Evolutionary conservation across 2,888 invertebrate genomes (phyloP).

Genomic region (Laspeyria flexula): DNA sequence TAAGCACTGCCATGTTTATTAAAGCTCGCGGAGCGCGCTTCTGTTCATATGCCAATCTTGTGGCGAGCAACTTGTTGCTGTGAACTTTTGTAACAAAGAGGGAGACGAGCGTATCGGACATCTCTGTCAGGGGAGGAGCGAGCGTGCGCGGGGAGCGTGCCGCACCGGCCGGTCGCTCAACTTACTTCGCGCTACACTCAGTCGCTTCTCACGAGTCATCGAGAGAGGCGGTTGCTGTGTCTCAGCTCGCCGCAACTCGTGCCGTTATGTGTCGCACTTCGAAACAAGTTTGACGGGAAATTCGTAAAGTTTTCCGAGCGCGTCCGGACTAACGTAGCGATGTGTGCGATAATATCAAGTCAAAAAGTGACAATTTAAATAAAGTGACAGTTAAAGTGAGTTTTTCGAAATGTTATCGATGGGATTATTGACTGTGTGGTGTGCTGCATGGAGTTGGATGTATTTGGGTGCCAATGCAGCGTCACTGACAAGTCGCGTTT

Average conservation of each 20-base stretch:
- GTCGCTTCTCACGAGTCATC: constrained; percentile 67
- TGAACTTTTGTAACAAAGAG: constrained; percentile 72
- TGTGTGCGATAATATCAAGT: constrained; percentile 75
- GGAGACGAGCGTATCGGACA: constrained; percentile 67
- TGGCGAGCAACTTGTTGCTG: constrained; percentile 84
- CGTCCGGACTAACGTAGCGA: constrained; percentile 76
- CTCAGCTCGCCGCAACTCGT: constrained; percentile 57
- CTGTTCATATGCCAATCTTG: constrained; percentile 84
- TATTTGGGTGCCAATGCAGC: constrained; percentile 72
- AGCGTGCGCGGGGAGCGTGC: constrained; percentile 74
- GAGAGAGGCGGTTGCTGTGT: constrained; percentile 62
- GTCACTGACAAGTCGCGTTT: constrained; percentile 82
- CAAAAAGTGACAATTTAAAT: constrained; percentile 79
- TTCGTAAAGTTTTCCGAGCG: constrained; percentile 81
- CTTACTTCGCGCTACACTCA: constrained; percentile 71
- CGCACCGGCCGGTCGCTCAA: constrained; percentile 77
- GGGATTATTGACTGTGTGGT: constrained; percentile 78
- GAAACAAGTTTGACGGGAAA: constrained; percentile 86
- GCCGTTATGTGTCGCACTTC: constrained; percentile 82
- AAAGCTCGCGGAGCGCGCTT: constrained; percentile 84
- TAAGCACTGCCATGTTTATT: constrained; percentile 83
- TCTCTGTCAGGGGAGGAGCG: constrained; percentile 82
- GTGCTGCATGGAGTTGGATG: constrained; percentile 73
- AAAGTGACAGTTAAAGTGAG: constrained; percentile 82
- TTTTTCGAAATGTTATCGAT: constrained; percentile 77